Evolutionary conservation across 1,140 invertebrate species (phyloP), one percentile per base, ranked within the genome.

Genomic region (Condylostylus longicornis): DNA sequence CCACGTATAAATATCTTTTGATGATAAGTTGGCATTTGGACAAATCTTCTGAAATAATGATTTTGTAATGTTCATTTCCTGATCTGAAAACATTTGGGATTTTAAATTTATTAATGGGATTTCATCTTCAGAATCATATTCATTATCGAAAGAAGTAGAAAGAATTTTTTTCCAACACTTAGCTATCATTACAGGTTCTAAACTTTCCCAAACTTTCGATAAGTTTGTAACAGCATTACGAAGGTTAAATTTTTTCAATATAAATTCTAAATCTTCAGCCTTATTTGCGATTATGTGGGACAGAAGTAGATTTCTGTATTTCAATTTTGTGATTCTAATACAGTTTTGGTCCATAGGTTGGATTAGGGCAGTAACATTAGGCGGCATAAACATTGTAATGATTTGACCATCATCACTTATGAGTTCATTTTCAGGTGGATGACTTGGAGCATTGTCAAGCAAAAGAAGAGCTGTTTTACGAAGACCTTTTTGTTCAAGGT

Each of bases 301-400:
- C 9, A 33, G 27, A 10, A 33, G 23, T 20, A 14, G 27, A 19
- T 37, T 25, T 18, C 27, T 33, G 10, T 42, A 42, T 12, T 42
- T 22, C 5, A 40, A 19, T 28, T 43, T 45, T 9, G 37, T 35
- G 10, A 36, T 33, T 23, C 41, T 37, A 20, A 68, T 68, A 18
- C 66, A 49, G 19, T 62, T 61, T 47, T 64, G 59, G 48, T 67
- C 62, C 56, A 69, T 61, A 6, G 64, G 63, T 43, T 71, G 65
- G 9, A 69, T 34, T 43, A 15, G 60, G 44, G 60, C 45, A 28
- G 63, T 68, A 5, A 58, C 60, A 43, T 69, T 68, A 14, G 60
- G 49, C 28, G 63, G 63, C 9, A 68, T 45, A 42, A 47, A 56
- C n/a, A 47, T 22, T 15, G 52, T 44, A 41, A 40, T 46, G 18